Evolutionary conservation across 2,797 vertebrate genomes (phyloP).

Genomic region (Tokudaia muenninki): DNA sequence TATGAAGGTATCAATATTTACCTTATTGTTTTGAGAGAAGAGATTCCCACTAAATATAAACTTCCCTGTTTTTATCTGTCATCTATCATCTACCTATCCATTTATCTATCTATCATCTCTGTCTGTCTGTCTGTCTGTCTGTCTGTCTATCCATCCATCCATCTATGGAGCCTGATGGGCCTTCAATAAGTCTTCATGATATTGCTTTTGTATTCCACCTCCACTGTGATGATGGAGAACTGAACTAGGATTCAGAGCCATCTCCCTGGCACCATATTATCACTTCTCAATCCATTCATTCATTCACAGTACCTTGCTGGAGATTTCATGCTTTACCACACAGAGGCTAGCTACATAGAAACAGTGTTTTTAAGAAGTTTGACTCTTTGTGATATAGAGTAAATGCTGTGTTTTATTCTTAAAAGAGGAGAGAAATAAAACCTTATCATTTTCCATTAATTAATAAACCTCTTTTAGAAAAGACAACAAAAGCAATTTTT

Average conservation of each 20-base stretch:
- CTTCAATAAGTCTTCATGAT: not conserved
- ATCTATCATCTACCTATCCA: no score
- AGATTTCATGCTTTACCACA: no score
- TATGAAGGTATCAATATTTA: not conserved
- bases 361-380: not conserved
- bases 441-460: not conserved
- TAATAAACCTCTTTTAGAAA: not conserved
- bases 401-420: not conserved
- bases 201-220: not conserved
- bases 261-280: not conserved
- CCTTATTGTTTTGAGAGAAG: not conserved
- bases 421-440: not conserved
- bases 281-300: not conserved
- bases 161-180: not conserved
- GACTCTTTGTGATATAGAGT: not conserved
- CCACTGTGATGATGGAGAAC: not conserved
- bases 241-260: not conserved
- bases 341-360: not conserved
- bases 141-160: no score
- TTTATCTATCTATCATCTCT: not conserved
- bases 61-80: not conserved
- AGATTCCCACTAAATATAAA: not conserved
- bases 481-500: not conserved
- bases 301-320: not conserved
- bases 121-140: not conserved